Base-by-base conservation (phyloP, 2,888 invertebrate genomes). In the Apoderus coryli region DNA sequence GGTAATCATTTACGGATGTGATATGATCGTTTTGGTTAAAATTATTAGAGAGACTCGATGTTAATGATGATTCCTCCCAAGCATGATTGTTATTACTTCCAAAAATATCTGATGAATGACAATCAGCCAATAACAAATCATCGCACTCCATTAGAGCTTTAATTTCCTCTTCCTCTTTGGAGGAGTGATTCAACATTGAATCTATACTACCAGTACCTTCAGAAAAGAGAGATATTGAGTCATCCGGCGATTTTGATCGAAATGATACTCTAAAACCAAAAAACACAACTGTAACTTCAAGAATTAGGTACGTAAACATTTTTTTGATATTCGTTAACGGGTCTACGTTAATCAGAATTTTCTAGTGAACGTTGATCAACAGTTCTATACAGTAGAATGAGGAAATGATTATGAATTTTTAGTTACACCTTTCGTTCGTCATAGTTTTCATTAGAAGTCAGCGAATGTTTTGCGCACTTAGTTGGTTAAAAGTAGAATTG, bases 141-240 rank as follows among this genome's bases (percentile, higher is more conserved):
- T 54, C 58, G 22, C 60, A 53, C 34, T 67, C 70, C 68, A 69
- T 68, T 29, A 72, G 57, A 15, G 65, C 67, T 39, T 72, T 67
- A 16, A 72, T 65, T 54, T 82, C 82, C 52, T 82, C 81, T 43
- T 74, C 75, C 47, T 82, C 84, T 44, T 81, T 78, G 34, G 79
- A 71, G n/a, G 86, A 86, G 46, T 78, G 79, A 59, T 88, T 88
- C 45, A 86, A 61, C 57, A 85, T 80, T 0, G 88, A 89, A 57
- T 88, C 86, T 45, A 85, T 61, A 44, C 88, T 89, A 30, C 85
- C 84, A 32, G 76, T 77, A 44, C 80, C 78, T 42, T 67, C 69
- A 36, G 69, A 69, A 32, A 70, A 59, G 40, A 74, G 60, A 36
- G 74, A 74, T 46, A 70, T 71, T 36, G 73, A 73, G 55, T 76